Evolutionary conservation across 2,113 vertebrate species (phyloP).

Genomic region (Phylloscopus whistleri): DNA sequence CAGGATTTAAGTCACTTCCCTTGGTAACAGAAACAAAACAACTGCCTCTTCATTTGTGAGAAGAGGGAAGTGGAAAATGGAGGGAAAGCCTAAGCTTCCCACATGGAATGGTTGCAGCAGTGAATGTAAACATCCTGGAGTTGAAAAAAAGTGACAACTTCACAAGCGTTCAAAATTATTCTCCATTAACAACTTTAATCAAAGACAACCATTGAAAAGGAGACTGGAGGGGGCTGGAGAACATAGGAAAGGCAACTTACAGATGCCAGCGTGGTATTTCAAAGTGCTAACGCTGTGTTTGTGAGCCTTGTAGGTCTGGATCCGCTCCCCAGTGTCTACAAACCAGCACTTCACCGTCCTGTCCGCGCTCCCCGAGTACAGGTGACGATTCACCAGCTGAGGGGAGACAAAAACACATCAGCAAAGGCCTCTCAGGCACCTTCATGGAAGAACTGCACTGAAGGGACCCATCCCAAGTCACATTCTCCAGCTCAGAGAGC

Average conservation of each 20-base stretch:
- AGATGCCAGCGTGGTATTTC: constrained; percentile 77
- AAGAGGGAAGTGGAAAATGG: not conserved
- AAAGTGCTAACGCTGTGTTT: constrained; percentile 80
- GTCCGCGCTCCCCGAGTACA: constrained; percentile 80
- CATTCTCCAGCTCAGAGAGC: not conserved
- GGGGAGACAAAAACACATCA: constrained; percentile 6
- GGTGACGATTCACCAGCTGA: constrained; percentile 74
- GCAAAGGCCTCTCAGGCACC: not conserved
- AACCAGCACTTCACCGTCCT: constrained; percentile 80
- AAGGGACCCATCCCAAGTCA: not conserved
- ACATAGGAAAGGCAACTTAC: constrained; percentile 68
- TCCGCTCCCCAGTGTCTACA: constrained; percentile 70
- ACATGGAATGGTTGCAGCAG: not conserved
- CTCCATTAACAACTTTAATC: not conserved
- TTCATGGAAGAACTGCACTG: not conserved
- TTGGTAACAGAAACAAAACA: constrained; percentile 1
- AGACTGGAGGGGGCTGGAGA: not conserved
- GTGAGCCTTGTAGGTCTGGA: constrained; percentile 77
- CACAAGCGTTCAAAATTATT: not conserved
- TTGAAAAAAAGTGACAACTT: not conserved
- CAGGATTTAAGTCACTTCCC: not conserved
- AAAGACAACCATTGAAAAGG: not conserved
- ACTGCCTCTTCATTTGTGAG: not conserved
- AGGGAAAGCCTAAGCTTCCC: not conserved
- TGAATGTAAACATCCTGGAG: not conserved